Evolutionary conservation across 2,797 vertebrate genomes (phyloP).

Genomic region (Telmatherina bonti): DNA sequence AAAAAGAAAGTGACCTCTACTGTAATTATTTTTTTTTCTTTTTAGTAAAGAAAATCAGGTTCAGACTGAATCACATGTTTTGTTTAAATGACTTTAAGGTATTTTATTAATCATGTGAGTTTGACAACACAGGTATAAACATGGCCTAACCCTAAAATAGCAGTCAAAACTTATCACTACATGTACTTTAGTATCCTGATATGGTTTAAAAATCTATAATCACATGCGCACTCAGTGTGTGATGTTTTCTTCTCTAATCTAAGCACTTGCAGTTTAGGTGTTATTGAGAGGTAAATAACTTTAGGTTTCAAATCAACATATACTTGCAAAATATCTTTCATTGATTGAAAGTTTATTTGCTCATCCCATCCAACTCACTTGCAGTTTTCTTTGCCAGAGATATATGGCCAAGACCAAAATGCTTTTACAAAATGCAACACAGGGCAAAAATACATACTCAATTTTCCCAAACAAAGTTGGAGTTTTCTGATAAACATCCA

Average conservation of each 20-base stretch:
- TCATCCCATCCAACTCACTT: not conserved
- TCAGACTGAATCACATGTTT: not conserved
- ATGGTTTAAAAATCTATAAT: not conserved
- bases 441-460: too few species aligned
- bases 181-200: not conserved
- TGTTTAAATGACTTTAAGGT: conserved; percentile 13
- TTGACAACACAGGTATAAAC: conserved; percentile 1
- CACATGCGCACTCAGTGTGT: not conserved
- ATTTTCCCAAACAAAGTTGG: too few species aligned
- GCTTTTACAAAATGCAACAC: too few species aligned
- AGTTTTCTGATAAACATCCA: too few species aligned
- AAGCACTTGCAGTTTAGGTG: not conserved
- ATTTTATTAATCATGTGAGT: conserved; percentile 13
- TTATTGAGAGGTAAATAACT: not conserved
- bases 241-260: not conserved
- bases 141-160: not conserved
- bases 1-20: not conserved
- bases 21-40: not conserved
- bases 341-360: not conserved
- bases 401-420: too few species aligned
- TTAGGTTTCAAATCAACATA: not conserved
- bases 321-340: not conserved
- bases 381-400: too few species aligned
- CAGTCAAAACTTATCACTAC: not conserved
- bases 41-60: not conserved